Evolutionary conservation across 2,113 vertebrate species (phyloP).

Genomic region (Vanacampus margaritifer): DNA sequence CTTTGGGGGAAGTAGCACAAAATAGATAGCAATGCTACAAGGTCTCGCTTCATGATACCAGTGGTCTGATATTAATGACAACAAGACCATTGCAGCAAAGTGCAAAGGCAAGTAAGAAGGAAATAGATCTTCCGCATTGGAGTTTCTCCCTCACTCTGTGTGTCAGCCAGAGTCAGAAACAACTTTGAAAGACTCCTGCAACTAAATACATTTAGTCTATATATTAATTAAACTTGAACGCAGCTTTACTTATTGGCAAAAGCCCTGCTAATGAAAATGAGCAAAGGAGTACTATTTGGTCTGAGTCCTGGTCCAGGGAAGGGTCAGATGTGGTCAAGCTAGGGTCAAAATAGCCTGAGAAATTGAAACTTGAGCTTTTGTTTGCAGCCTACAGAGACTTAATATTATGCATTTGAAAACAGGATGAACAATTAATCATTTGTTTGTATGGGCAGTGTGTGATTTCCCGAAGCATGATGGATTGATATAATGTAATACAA

Average conservation of each 20-base stretch:
- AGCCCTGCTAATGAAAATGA: not conserved
- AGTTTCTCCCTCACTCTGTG: slow-evolving; percentile 38
- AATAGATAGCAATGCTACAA: slow-evolving; percentile 46
- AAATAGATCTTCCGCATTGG: slow-evolving; percentile 52
- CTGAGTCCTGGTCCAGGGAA: slow-evolving; percentile 10
- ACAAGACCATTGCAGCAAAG: slow-evolving; percentile 48
- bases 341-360: slow-evolving; percentile 44
- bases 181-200: slow-evolving; percentile 23
- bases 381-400: slow-evolving; percentile 17
- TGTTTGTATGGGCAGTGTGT: not conserved
- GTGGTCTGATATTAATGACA: slow-evolving; percentile 61
- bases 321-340: slow-evolving; percentile 30
- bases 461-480: not conserved
- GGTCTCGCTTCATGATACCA: slow-evolving; percentile 12
- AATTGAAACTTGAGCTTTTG: slow-evolving; percentile 51
- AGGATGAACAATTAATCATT: not conserved
- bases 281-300: not conserved
- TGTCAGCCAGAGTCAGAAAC: slow-evolving; percentile 32
- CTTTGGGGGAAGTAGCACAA: slow-evolving; percentile 38
- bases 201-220: slow-evolving; percentile 20
- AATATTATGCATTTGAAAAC: not conserved
- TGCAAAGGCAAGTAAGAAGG: slow-evolving; percentile 37
- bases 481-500: not conserved
- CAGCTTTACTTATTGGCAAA: slow-evolving; percentile 11
- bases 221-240: slow-evolving; percentile 14